A percentile compares a stretch with the other conserved stretches of the same genome.
phyloP scores from a whole-genome alignment of 2,113 vertebrate species.

The Grus americana region DNA sequence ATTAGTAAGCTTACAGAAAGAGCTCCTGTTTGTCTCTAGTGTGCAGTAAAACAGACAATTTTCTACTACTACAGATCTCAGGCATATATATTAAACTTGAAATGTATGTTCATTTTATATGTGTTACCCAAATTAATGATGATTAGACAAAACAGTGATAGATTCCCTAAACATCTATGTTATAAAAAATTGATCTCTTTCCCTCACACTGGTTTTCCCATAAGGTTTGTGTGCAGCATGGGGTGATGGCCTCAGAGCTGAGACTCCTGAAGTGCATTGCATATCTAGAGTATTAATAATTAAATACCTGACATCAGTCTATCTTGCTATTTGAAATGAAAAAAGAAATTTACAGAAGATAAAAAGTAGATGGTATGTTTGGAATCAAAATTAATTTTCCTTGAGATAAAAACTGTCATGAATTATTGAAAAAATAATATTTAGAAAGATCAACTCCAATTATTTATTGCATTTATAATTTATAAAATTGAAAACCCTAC shows the following conservation, averaged over 20 bases:
- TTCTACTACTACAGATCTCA: not conserved
- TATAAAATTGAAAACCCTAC: not conserved
- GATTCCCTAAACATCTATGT: not conserved
- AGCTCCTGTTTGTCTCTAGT: not conserved
- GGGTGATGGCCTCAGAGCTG: not conserved
- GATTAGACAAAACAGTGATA: not conserved
- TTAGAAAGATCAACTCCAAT: not conserved
- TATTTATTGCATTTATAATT: conserved; percentile 1
- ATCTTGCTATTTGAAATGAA: not conserved
- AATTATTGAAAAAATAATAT: conserved; percentile 12
- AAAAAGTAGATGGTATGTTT: not conserved
- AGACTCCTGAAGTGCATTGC: not conserved
- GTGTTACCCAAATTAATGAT: not conserved
- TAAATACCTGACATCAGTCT: not conserved
- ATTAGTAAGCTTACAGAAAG: not conserved
- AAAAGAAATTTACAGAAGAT: not conserved
- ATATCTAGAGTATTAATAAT: conserved; percentile 13
- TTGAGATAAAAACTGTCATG: not conserved
- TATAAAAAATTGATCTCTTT: not conserved
- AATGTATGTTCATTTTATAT: not conserved
- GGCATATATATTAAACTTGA: not conserved
- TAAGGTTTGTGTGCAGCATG: not conserved
- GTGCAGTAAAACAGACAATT: not conserved
- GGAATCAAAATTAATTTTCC: not conserved
- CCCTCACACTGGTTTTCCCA: not conserved